Conservation (phyloP, 2,113 vertebrate species). For the Daubentonia madagascariensis region DNA sequence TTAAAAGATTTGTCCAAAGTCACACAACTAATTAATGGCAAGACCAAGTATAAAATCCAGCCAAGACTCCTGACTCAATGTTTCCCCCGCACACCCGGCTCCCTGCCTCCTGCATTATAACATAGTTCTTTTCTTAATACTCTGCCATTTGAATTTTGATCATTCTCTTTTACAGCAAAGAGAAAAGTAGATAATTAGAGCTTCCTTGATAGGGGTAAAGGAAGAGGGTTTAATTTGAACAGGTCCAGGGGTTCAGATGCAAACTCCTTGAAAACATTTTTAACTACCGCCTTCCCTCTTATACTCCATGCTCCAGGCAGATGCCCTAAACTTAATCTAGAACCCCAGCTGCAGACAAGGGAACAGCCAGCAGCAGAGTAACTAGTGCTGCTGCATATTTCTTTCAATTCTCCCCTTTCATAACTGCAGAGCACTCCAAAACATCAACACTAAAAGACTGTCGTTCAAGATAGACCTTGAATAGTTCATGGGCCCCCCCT, state of each 20-base stretch:
- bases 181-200: neutral
- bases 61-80: neutral
- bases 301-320: neutral
- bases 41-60: neutral
- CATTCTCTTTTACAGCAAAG: neutral
- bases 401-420: neutral
- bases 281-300: neutral
- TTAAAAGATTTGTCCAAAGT: conserved; percentile 12
- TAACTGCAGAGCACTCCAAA: neutral
- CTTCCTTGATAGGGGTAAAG: neutral
- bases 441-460: neutral
- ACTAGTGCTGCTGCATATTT: neutral
- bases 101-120: neutral
- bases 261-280: neutral
- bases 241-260: neutral
- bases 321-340: neutral
- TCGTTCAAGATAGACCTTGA: neutral
- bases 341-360: neutral
- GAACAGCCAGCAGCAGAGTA: neutral
- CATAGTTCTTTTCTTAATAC: neutral
- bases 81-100: too few species aligned
- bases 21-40: neutral
- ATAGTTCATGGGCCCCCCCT: neutral
- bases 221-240: neutral
- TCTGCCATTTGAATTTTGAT: neutral